Evolutionary conservation across 2,888 invertebrate genomes (phyloP), one percentile per base, ranked within the genome.

Genomic region (Lordiphosa andalusiaca): DNA sequence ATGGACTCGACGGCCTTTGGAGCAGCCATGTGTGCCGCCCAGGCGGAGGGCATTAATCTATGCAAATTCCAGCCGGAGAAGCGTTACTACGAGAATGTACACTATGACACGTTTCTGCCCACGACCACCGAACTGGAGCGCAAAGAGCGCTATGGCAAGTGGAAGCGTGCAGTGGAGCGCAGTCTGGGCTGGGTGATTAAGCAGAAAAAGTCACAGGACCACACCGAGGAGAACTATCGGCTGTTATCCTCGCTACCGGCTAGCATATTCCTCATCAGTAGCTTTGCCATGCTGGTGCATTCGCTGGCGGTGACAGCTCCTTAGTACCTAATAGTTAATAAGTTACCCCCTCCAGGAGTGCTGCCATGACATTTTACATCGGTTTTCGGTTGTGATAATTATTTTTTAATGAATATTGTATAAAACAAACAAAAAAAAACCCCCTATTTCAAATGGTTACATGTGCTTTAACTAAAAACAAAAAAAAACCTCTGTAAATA

Each of bases 151-250:
- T 97, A 96, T 89, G 94, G 93, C 6, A 95, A 95, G 90, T 98
- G 98, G 98, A 97, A 97, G 90, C 95, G 95, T 93, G 98, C 98
- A 0, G 97, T 98, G 2, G 94, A 96, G 84, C 92, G 97, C 30
- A 95, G 96, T 36, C 92, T 98, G 74, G 95, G 96, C 63, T 98
- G 98, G 98, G 95, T 94, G 16, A 91, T 93, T 0, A 91, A 92
- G 2, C 91, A 92, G 4, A 94, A 94, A 87, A 94, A 93, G 89
- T 93, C 94, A 6, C 90, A 91, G 73, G 91, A 92, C 41, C 95
- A 95, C 94, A 95, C 95, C 92, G 95, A 95, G 87, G 95, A 95
- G 87, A 91, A 95, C 76, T 96, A 94, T 89, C 91, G 92, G 65
- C 91, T 96, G 57, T 90, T 96, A 62, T 92, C 95, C 3, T 95